A percentile compares a stretch with the other conserved stretches of the same genome.
phyloP scores from a whole-genome alignment of 2,113 vertebrate species.

The Machaerirhynchus nigripectus region DNA sequence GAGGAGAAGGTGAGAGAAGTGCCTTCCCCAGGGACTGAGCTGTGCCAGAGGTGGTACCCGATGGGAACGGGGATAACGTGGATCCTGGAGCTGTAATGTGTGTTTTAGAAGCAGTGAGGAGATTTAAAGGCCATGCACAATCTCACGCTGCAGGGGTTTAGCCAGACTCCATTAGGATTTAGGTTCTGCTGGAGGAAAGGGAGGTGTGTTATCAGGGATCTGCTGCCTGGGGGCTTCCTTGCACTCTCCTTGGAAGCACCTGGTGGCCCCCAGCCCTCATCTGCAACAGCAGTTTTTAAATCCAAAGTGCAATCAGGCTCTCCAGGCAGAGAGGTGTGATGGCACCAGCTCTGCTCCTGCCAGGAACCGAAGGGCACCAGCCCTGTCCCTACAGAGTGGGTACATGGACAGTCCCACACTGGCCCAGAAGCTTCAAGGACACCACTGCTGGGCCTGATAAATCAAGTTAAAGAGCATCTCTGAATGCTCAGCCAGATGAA shows the following conservation, averaged over 20 bases:
- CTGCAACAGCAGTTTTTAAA: neutral
- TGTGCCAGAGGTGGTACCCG: rapidly evolving
- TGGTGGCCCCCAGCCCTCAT: neutral
- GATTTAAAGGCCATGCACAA: neutral
- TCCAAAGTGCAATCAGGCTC: neutral
- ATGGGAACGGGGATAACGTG: rapidly evolving
- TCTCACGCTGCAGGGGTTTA: neutral
- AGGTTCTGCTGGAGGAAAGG: neutral
- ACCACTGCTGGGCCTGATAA: slow-evolving; percentile 56
- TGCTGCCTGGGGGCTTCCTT: neutral
- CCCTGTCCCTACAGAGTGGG: neutral
- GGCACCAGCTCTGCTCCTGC: neutral
- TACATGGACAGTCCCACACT: neutral
- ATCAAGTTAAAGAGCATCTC: slow-evolving; percentile 68
- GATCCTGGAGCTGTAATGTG: neutral
- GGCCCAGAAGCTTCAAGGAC: slow-evolving; percentile 54
- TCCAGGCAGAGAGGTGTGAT: neutral
- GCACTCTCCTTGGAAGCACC: neutral
- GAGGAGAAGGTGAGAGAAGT: neutral
- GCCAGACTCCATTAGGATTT: slow-evolving; percentile 32
- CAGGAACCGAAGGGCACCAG: slow-evolving; percentile 32
- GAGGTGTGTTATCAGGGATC: neutral
- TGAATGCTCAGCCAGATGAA: slow-evolving; percentile 65
- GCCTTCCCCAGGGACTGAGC: neutral
- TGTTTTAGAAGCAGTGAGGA: neutral